Base-by-base conservation (phyloP, 2,797 vertebrate species). In the Tenualosa ilisha region DNA sequence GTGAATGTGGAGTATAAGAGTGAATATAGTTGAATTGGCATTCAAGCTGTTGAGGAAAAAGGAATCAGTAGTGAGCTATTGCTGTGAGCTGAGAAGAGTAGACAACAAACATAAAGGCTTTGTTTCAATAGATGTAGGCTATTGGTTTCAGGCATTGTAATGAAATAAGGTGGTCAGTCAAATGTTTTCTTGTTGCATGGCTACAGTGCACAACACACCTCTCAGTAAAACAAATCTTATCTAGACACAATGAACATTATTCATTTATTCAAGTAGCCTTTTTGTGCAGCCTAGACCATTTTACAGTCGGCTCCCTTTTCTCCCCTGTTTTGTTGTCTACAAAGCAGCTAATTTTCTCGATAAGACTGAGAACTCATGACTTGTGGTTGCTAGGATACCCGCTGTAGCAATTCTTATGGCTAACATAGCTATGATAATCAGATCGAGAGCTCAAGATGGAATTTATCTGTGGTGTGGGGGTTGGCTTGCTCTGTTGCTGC, bases 371-470 rank as follows among this genome's bases (percentile, higher is more conserved):
- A 46, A 5, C 72, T 20, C 72, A 22, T 79, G 72, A 22, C 37
- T 7, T 22, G 20, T 79, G 6, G 72, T 79, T 79, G 17, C 72
- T 79, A 79, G 72, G 72, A 79, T 79, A 79, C 72, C 72, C 20
- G 40, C 72, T 43, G 72, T 79, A 20, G 15, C 72, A 79, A 46
- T 15, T 79, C 72, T 46, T 79, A 17, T 79, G 72, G 72, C 40
- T 46, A 17, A 43, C 72, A 22, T 79, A 20, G 72, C 72, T 79
- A 56, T 56, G 54, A 56, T 56, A 79, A 46, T 15, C 72, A 79
- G 65, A 31, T 17, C 13, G 37, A 79, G 72, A 79, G 7, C 72
- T 79, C 0, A 9, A 46, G 72, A 22, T 8, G 17, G 37, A 46
- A 46, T 79, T 46, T 46, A 46, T 79, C 13, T 72, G 26, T 72